Evolutionary conservation across 2,888 invertebrate genomes (phyloP).

Genomic region (Megamerina dolium): DNA sequence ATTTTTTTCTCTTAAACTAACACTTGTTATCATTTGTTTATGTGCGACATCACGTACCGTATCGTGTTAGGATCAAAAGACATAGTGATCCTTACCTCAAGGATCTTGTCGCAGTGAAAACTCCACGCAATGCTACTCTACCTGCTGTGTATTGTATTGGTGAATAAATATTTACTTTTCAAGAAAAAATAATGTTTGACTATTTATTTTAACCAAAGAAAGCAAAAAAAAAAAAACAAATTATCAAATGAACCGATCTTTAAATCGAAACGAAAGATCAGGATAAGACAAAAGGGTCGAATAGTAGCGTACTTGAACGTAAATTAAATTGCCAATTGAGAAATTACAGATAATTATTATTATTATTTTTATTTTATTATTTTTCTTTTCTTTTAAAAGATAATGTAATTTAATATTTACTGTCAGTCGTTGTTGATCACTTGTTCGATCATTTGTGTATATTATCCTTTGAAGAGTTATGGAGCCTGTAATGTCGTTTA

Average conservation of each 20-base stretch:
- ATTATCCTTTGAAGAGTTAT: too few species aligned
- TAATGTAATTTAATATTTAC: too few species aligned
- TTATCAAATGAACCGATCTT: background rate
- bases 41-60: background rate
- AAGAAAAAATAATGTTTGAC: background rate
- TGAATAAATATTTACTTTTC: constrained; percentile 14
- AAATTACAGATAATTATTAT: too few species aligned
- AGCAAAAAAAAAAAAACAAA: background rate
- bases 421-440: too few species aligned
- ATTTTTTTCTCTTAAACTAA: too few species aligned
- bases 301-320: too few species aligned
- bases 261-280: background rate
- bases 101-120: constrained; percentile 5
- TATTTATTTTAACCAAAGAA: background rate
- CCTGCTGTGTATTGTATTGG: background rate
- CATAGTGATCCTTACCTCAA: constrained; percentile 10
- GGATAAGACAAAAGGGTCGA: too few species aligned
- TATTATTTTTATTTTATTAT: too few species aligned
- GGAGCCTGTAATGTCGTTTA: too few species aligned
- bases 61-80: constrained; percentile 6
- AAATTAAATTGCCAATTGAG: too few species aligned
- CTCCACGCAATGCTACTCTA: background rate
- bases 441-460: too few species aligned
- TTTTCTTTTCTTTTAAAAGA: too few species aligned
- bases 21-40: constrained; percentile 18